Conservation (phyloP, 2,113 vertebrate genomes). For the Candoia aspera region DNA sequence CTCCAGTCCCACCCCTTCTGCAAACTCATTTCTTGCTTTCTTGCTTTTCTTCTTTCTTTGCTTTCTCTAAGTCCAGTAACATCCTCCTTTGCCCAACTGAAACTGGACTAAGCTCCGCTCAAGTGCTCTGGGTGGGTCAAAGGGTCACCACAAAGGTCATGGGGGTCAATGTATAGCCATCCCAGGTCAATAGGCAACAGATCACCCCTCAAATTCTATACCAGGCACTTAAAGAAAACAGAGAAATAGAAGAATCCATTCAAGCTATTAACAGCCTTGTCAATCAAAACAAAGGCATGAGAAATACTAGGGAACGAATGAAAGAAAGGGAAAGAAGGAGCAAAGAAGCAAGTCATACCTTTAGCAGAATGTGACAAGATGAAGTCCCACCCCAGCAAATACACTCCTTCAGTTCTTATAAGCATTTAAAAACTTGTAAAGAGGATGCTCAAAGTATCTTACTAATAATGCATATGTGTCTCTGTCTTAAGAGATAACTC, state of each 20-base stretch:
- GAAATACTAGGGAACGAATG: constrained; percentile 32
- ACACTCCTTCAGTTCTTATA: neutral
- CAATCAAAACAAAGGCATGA: constrained; percentile 62
- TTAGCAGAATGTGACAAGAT: neutral
- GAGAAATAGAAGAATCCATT: constrained; percentile 65
- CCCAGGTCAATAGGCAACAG: constrained; percentile 65
- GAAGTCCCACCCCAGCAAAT: neutral
- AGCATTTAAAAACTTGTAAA: neutral
- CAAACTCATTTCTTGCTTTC: neutral
- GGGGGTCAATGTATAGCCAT: constrained; percentile 59
- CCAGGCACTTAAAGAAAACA: constrained; percentile 60
- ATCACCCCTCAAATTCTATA: constrained; percentile 62
- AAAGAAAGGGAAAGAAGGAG: neutral
- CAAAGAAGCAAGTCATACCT: neutral
- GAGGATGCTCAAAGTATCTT: neutral
- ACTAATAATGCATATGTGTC: neutral
- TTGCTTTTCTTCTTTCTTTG: neutral
- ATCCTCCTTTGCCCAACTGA: constrained; percentile 48
- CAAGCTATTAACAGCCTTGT: constrained; percentile 67
- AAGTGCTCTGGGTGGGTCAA: constrained; percentile 55
- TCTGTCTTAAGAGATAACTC: neutral
- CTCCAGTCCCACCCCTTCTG: neutral
- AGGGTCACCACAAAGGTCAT: constrained; percentile 61
- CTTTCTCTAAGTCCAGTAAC: constrained; percentile 37
- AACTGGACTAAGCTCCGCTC: constrained; percentile 38